Base-by-base conservation (phyloP, 2,888 invertebrate genomes). In the Lepetodrilus schrolli region DNA sequence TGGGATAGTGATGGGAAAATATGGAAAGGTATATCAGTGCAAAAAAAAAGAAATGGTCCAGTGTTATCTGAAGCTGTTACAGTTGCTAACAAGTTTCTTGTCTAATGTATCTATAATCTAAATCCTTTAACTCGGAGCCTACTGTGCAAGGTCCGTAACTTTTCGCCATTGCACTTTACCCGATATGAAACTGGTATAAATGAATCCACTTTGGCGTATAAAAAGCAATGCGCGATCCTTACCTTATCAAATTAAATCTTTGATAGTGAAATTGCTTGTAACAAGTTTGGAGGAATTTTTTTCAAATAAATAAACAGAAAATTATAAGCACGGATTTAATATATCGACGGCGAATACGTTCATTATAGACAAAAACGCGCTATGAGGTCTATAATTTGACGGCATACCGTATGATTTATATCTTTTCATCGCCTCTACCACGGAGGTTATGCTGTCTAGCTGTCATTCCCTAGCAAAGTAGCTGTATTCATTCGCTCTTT, bases 401-500 rank as follows among this genome's bases (percentile, higher is more conserved):
- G 58, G 58, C 58, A 58, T 26, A 30, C 26, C 58, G 58, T 58
- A 30, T 34, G 30, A 8, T 23, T 17, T 7, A 30, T 58, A 58
- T 58, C 58, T 34, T 0, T 17, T n/a, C 30, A 58, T 58, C 58
- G 23, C 26, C 30, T 26, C n/a, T 58, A 58, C 34, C 58, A 30
- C 17, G 34, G 58, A 58, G 58, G 58, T 30, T 34, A 30, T 30
- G 58, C 58, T 30, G 17, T 8, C 58, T n/a, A 34, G 58, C 58
- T 58, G 58, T 58, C 58, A 58, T 58, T 23, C 58, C 26, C 58
- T 30, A 38, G 36, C 20, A 36, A 37, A 66, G 47, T 68, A 47
- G 47, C 68, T 43, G 68, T 68, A 38, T 47, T 68, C 68, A 30
- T 38, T 47, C n/a, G 47, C 68, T 10, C 68, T 68, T 43, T 68